Evolutionary conservation across 2,888 invertebrate species (phyloP), one percentile per base, ranked within the genome.

Genomic region (Aproaerema taeniolella): DNA sequence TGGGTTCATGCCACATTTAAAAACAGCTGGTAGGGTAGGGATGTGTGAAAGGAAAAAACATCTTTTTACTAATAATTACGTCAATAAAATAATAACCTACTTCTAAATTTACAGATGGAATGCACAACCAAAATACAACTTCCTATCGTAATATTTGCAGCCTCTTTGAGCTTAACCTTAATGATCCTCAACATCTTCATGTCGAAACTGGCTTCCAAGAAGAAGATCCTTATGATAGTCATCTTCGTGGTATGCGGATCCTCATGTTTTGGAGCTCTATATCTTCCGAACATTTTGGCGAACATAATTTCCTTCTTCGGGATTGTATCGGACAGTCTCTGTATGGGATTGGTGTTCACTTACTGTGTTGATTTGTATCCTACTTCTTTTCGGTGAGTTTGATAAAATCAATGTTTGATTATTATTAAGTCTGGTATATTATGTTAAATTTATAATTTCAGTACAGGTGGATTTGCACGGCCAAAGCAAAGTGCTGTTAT

Each of bases 291-390:
- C 31, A 51, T 46, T 13, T 17, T 50, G 1, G 41, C 41, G 11
- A 48, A 45, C 9, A 38, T 56, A 6, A 38, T 58, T 16, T 14
- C 20, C 11, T 50, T 35, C 39, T 31, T 45, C 9, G 31, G 38
- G 2, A 15, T 45, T 2, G 36, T 35, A 31, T 4, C 15, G 3
- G 40, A 36, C 6, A 46, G 39, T 2, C 29, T 52, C 10, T 37
- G 45, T 11, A 45, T 47, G 9, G 54, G 52, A 4, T 14, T 46
- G 6, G 32, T 48, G 5, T 48, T 46, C 1, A 35, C 49, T 0
- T 53, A 52, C 31, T 53, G 45, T 12, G 46, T 50, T 8, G 50
- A 51, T 26, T 30, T 52, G 6, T 51, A 46, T 24, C 51, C 53
- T 3, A 52, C 53, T 1, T 50, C 51, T 10, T 40, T 52, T 33